Conservation (phyloP, 2,797 vertebrate genomes). For the Platalea minor region DNA sequence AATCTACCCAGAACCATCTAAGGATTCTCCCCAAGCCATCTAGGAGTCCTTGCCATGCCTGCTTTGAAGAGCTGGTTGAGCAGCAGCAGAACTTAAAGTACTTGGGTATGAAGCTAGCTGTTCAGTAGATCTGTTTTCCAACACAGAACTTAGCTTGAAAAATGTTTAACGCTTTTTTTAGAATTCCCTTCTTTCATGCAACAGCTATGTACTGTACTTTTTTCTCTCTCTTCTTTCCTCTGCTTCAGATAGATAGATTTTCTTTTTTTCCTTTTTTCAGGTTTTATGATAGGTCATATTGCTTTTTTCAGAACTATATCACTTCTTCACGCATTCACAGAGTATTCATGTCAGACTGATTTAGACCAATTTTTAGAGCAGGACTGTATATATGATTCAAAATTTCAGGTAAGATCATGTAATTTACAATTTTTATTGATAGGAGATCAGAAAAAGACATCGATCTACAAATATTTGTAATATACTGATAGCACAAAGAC, state of each 20-base stretch:
- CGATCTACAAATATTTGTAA: neutral
- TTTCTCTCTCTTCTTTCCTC: neutral
- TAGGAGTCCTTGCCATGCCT: neutral
- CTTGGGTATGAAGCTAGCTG: neutral
- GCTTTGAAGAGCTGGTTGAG: neutral
- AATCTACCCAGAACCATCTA: neutral
- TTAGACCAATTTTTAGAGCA: neutral
- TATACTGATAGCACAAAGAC: neutral
- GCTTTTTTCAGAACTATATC: neutral
- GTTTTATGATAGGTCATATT: neutral
- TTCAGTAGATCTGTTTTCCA: neutral
- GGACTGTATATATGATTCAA: neutral
- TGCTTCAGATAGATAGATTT: neutral
- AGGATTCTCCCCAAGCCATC: neutral
- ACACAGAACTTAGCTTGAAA: neutral
- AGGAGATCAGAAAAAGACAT: neutral
- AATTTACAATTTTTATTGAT: neutral
- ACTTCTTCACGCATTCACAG: neutral
- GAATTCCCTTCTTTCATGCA: neutral
- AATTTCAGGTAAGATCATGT: neutral
- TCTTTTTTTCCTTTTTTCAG: neutral
- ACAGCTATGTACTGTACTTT: neutral
- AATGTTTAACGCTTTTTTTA: neutral
- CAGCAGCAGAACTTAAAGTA: neutral
- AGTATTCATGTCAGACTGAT: neutral